Conservation (phyloP, 1,140 invertebrate genomes). For the Pomacea maculata region DNA sequence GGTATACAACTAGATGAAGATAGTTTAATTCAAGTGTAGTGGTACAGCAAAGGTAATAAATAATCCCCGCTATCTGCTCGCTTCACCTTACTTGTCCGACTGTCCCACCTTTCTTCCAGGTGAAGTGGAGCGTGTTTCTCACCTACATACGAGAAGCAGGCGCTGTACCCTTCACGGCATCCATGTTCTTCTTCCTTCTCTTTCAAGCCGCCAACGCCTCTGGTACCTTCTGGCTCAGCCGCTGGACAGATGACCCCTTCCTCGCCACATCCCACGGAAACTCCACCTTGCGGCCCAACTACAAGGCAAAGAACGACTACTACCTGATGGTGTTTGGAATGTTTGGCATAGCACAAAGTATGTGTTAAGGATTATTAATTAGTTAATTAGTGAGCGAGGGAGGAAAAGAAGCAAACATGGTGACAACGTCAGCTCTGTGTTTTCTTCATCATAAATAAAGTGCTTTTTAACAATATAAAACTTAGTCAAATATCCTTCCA, state of each 20-base stretch:
- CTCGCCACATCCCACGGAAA: constrained; percentile 26
- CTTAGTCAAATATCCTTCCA: too few relatives aligned
- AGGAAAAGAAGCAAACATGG: too few relatives aligned
- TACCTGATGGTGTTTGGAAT: constrained; percentile 55
- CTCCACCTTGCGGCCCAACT: constrained; percentile 10
- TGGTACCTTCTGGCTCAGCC: constrained; percentile 59
- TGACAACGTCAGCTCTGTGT: too few relatives aligned
- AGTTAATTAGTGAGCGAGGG: too few relatives aligned
- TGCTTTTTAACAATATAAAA: too few relatives aligned
- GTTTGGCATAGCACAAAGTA: constrained; percentile 62
- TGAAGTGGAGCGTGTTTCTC: constrained; percentile 86
- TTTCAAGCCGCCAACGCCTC: constrained; percentile 48
- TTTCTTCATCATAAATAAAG: too few relatives aligned
- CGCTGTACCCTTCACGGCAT: constrained; percentile 71
- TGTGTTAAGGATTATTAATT: not conserved
- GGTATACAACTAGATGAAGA: too few relatives aligned
- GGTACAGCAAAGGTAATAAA: too few relatives aligned
- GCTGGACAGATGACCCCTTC: constrained; percentile 57
- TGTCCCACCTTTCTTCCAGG: constrained; percentile 66
- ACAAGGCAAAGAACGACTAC: constrained; percentile 20
- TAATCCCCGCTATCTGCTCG: too few relatives aligned
- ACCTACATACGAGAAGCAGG: constrained; percentile 91
- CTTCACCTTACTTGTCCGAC: too few relatives aligned
- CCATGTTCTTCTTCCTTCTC: constrained; percentile 43
- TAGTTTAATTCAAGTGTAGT: too few relatives aligned